Base-by-base conservation (phyloP, 2,888 invertebrate species). In the Drosophila subsilvestris region DNA sequence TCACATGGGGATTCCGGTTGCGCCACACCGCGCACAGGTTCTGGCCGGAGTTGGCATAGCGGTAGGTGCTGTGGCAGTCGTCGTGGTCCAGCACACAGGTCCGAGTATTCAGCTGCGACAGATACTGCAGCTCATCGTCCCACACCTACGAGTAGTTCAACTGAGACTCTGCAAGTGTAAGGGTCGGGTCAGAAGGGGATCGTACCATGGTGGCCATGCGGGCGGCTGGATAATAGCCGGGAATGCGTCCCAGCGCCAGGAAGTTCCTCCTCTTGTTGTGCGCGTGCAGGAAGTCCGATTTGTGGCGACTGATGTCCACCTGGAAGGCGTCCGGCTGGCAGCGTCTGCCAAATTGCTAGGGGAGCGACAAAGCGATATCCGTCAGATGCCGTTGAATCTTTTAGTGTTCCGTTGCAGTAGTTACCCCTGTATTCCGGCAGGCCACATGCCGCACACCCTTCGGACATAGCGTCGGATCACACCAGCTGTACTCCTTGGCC, bases 141-240 rank as follows among this genome's bases (percentile, higher is more conserved):
- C 92, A 92, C n/a, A 88, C 78, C 90, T 90, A n/a, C 9, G n/a
- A 17, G 18, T 7, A 29, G 3, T 22, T 2, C 0, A 0, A 44
- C 6, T n/a, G 29, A 0, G 32, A 37, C 10, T 3, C 32, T 37
- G 6, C 14, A 14, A 9, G n/a, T 67, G 32, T 6, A 12, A 7
- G 7, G 2, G n/a, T n/a, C n/a, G n/a, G 1, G n/a, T 6, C 2
- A 25, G 2, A 4, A 4, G 22, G n/a, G 25, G 4, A 3, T 12
- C 90, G 75, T 51, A 92, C 92, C 91, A 92, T 90, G 20, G 92
- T 91, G 29, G 91, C 90, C 92, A 92, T 92, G 55, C 85, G 82
- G 3, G 90, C 71, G 0, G 92, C 92, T 5, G 91, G 86, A 77
- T 89, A 90, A 67, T 91, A 92, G n/a, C 91, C 91, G 3, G 91